Evolutionary conservation across 2,113 vertebrate genomes (phyloP), one percentile per base, ranked within the genome.

Genomic region (Apistogramma diplotaenia): DNA sequence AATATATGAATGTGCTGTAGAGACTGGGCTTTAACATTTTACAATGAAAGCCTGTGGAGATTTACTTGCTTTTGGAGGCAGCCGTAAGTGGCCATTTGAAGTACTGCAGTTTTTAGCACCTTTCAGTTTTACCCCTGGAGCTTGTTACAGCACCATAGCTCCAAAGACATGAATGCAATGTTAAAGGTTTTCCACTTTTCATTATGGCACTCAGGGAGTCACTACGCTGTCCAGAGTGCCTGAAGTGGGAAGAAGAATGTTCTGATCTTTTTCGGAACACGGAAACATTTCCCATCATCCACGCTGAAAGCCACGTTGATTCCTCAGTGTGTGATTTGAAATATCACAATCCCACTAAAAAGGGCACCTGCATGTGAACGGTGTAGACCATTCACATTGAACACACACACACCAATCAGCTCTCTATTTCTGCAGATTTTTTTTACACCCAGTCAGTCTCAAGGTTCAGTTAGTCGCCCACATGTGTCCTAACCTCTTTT

Each of bases 291-390:
- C 40, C 62, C 43, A 12, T 27, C 11, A 19, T 49, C 40, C 40
- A 0, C 27, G 0, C 62, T 67, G 43, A 67, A 46, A 27, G 23
- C 4, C 21, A 19, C 0, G 0, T 4, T 18, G 8, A 0, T 27
- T n/a, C 21, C 0, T 27, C 61, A 46, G 8, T 1, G 37, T 46
- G 62, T 10, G 19, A 46, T 54, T 21, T n/a, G 1, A 53, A 65
- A 65, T 11, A 11, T 43, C 61, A 43, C 21, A 65, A 10, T 0
- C 40, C 60, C 35, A 43, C 15, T 18, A 46, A 46, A 18, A 54
- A 67, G 23, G 37, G 8, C 21, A 43, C 0, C 61, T 46, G 6
- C 21, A 19, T 2, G 37, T 46, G 37, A 67, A 11, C 6, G n/a
- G 35, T 18, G 35, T 2, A 25, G n/a, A 43, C 13, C 4, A 65